Conservation (phyloP, 2,113 vertebrate species). For the Chaetorhynchus papuensis region DNA sequence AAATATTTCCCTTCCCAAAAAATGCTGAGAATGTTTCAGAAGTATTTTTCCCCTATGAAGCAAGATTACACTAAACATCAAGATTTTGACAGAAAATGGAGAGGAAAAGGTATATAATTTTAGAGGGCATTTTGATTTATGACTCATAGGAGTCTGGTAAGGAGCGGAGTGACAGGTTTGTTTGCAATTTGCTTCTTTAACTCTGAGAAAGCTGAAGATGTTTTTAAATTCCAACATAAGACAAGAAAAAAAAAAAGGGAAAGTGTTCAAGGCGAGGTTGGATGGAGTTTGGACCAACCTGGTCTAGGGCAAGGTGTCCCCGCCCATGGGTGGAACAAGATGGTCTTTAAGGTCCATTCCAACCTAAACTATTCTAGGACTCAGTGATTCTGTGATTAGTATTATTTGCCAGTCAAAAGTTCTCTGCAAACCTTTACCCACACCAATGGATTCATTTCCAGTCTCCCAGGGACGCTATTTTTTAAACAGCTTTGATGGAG, state of each 20-base stretch:
- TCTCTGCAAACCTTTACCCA: not conserved
- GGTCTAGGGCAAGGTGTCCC: too few species aligned
- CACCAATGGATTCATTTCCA: not conserved
- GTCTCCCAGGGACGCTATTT: not conserved
- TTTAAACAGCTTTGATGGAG: not conserved
- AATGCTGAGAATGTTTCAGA: not conserved
- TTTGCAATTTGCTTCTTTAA: not conserved
- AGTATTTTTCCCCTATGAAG: not conserved
- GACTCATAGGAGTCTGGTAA: not conserved
- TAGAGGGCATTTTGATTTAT: not conserved
- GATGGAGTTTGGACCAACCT: not conserved
- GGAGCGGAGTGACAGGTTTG: not conserved
- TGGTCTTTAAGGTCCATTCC: not conserved
- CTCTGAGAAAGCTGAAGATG: not conserved
- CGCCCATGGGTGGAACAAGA: not conserved
- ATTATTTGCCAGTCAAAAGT: not conserved
- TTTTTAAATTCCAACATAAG: not conserved
- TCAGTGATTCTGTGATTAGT: not conserved
- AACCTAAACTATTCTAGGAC: not conserved
- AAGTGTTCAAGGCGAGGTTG: not conserved
- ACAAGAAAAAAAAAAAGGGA: accelerated
- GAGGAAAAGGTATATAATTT: accelerated
- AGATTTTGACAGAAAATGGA: not conserved
- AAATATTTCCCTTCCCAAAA: not conserved
- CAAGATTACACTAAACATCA: not conserved